These are phyloP conservation scores for Phortica variegata DNA, from an alignment of 1,140 invertebrate species.

Conservation along the genomic window DNA sequence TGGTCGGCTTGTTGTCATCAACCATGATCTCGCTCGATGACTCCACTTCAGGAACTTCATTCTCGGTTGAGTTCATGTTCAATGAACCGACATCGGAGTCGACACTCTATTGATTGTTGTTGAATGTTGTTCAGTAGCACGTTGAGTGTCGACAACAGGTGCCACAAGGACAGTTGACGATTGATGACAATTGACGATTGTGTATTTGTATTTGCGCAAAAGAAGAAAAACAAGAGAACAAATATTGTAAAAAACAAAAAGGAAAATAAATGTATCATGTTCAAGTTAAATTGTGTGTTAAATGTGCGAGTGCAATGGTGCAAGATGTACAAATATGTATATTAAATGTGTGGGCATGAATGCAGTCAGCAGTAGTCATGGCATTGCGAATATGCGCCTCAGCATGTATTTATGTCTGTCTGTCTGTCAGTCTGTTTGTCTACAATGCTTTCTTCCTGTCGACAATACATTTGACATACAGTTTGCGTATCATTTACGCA, in stretches of 20 bases:
- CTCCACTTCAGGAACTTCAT: conserved; percentile 67
- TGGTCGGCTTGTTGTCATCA: conserved; percentile 69
- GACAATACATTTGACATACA: conserved; percentile 17
- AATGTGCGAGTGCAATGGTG: not conserved
- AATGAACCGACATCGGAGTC: conserved; percentile 73
- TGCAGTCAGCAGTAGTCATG: too few relatives aligned
- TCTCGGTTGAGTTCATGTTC: conserved; percentile 68
- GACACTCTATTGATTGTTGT: conserved; percentile 63
- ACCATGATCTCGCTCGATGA: conserved; percentile 65
- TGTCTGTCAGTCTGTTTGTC: conserved; percentile 5
- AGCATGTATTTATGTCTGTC: not conserved
- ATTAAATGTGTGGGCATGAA: not conserved
- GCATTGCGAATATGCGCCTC: conserved; percentile 8
- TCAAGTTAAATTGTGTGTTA: not conserved
- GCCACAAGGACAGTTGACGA: too few relatives aligned
- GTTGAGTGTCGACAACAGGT: too few relatives aligned
- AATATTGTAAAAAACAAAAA: not conserved
- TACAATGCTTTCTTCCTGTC: conserved; percentile 5
- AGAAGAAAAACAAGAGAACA: not conserved
- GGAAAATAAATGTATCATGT: too few relatives aligned
- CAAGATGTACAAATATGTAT: too few relatives aligned
- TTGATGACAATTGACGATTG: too few relatives aligned
- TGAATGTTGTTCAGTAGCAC: too few relatives aligned
- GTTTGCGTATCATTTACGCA: conserved; percentile 48
- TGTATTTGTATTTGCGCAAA: too few relatives aligned